These are phyloP conservation scores for Bombus turneri DNA, from an alignment of 1,140 invertebrate species.

Conservation along the genomic window DNA sequence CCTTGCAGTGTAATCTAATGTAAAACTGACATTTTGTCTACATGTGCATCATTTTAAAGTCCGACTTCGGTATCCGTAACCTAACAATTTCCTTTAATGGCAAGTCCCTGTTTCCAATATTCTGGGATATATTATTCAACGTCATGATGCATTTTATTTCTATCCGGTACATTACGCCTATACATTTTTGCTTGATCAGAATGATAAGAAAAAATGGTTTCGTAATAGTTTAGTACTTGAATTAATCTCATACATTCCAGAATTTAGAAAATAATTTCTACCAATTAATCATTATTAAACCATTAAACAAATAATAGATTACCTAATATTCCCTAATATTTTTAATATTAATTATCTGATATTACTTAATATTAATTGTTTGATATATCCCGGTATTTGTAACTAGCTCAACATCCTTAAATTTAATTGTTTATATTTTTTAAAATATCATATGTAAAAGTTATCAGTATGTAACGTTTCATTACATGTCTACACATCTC, in stretches of 20 bases:
- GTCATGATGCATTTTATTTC: no score
- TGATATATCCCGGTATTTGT: background rate
- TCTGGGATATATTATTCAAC: background rate
- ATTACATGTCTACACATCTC: background rate
- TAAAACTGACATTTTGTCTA: no score
- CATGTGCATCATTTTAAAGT: background rate
- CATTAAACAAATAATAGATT: no score
- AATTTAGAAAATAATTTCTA: background rate
- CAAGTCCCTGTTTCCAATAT: background rate
- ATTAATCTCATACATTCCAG: background rate
- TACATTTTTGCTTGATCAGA: background rate
- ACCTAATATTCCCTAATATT: background rate
- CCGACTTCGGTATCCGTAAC: background rate
- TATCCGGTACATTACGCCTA: no score
- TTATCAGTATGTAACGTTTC: background rate
- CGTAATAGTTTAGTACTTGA: background rate
- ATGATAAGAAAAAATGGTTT: background rate
- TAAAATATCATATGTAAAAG: background rate
- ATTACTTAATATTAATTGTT: background rate
- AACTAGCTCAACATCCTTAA: background rate
- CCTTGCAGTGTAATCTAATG: no score
- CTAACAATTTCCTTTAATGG: background rate
- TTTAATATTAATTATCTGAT: background rate
- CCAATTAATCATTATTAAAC: background rate
- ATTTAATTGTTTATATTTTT: background rate